Base-by-base conservation (phyloP, 2,113 vertebrate species). In the Dipodomys merriami region DNA sequence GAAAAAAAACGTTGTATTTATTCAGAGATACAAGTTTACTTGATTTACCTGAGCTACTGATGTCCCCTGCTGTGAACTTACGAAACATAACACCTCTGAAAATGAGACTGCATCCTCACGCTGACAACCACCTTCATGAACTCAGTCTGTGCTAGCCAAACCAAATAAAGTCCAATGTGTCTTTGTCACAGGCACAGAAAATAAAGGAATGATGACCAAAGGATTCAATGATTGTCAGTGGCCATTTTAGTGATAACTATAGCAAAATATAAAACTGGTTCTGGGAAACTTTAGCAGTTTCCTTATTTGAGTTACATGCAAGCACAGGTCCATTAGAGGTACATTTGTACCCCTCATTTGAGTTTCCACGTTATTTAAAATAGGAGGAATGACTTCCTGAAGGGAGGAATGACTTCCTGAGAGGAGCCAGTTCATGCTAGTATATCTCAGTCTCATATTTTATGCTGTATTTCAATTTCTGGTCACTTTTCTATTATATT, bases 11-110 rank as follows among this genome's bases (percentile, higher is more conserved):
- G 33, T 82, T 92, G 62, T 71, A 39, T 93, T 76, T 95, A 73
- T 85, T 29, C 67, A 65, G 71, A 65, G 71, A 22, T 18, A 9
- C 44, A 68, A 77, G 64, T 15, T 15, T 85, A 83, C 19, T 83
- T 57, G 62, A 69, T 88, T 95, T 80, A 76, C 77, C 83, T 86
- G 86, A 88, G 57, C 67, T 83, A 65, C 35, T 53, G 25, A 33
- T 44, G 91, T 15, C 10, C 27, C 67, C 83, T 88, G 69, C 23
- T 83, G 72, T 88, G 67, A 93, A 80, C 83, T 73, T 88, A 77
- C 60, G 46, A 88, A 49, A 93, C 30, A 12, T 49, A 88, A 83
- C 62, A 39, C 53, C 53, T 96, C 83, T 73, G 65, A 87, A 96
- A 92, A 86, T 69, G 68, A 92, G 72, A 72, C 29, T 20, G 53